Base-by-base conservation (phyloP, 2,113 vertebrate genomes). In the Romanogobio albipinnatus region DNA sequence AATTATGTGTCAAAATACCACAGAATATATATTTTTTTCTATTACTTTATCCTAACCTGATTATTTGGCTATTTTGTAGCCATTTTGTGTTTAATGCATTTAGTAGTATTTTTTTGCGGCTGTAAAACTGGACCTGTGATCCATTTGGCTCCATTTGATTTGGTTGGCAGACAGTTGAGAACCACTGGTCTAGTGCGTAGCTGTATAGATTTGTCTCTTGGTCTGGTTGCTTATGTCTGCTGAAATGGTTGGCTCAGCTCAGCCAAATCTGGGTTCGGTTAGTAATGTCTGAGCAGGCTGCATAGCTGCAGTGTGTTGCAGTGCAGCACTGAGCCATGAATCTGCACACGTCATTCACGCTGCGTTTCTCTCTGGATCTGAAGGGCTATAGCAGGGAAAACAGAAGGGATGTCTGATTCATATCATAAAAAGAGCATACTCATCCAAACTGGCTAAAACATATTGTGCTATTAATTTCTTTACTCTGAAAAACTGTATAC, bases 291-390 rank as follows among this genome's bases (percentile, higher is more conserved):
- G 80, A 76, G 76, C 59, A 86, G 15, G 17, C 36, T 85, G 82
- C 84, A 76, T 26, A 5, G 22, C 86, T 90, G 90, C 90, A 91
- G 89, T 89, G 89, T 89, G 84, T 71, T 85, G 22, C 74, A 70
- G 22, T 83, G 39, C 8, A 61, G 51, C 53, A 61, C 39, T 62
- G 53, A 71, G 68, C 36, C 33, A 78, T 58, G 22, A 58, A 61
- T 83, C 68, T 45, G 81, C 71, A 51, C 26, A 56, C 29, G 9
- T 76, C 13, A 56, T 22, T 17, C 53, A 45, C 7, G 10, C 26
- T 77, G 61, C 19, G 11, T 39, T 33, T 36, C 62, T 78, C 59
- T 66, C 29, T 66, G 59, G 74, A 47, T 68, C 29, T 66, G 10
- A 73, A 13, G 39, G 33, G 33, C 9, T 17, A 58, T 56, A 9